phyloP scores from a whole-genome alignment of 2,888 invertebrate genomes.

The Lamproptera curius region DNA sequence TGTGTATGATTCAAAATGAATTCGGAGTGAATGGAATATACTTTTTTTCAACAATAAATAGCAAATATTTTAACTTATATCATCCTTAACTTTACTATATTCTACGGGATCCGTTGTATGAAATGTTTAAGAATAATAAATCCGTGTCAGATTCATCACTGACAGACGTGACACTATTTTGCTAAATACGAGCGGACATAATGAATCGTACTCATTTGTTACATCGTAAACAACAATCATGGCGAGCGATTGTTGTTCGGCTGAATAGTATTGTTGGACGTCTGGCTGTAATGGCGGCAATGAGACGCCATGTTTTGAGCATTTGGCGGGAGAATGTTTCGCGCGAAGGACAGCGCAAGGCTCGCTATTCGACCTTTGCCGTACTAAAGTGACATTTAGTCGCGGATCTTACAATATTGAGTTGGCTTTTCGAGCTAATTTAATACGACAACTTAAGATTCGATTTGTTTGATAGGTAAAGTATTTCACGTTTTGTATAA shows the following conservation, averaged over 20 bases:
- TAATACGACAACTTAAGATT: background rate
- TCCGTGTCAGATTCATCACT: no score
- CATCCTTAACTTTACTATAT: no score
- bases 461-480: no score
- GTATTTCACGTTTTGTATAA: no score
- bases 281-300: slow-evolving; percentile 32
- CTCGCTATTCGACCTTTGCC: slow-evolving; percentile 38
- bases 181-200: background rate
- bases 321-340: slow-evolving; percentile 39
- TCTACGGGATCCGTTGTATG: no score
- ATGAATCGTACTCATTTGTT: background rate
- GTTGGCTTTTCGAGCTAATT: background rate
- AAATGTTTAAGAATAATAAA: no score
- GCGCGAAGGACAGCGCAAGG: slow-evolving; percentile 33
- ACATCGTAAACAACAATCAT: background rate
- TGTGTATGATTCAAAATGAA: no score
- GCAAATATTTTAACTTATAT: no score
- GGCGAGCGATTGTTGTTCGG: no score
- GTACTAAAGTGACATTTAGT: slow-evolving; percentile 40
- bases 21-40: no score
- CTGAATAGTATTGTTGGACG: no score
- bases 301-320: slow-evolving; percentile 25
- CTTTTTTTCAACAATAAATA: no score
- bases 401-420: slow-evolving; percentile 1
- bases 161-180: background rate